Conservation (phyloP, 2,797 vertebrate genomes). For the Craterocephalus amniculus region DNA sequence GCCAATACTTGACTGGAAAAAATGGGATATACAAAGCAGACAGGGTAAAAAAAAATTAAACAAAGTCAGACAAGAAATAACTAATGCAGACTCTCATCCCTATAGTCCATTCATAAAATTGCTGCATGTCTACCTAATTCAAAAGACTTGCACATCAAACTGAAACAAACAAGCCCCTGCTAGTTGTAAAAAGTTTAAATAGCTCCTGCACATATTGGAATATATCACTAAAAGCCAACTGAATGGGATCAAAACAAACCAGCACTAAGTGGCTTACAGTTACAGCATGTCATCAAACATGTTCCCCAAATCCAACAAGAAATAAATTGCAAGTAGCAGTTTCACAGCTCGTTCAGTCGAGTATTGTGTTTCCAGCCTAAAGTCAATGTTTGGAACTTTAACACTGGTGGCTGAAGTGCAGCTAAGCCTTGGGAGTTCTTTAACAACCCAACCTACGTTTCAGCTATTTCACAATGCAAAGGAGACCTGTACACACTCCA, state of each 20-base stretch:
- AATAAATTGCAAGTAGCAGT: slow-evolving; percentile 2
- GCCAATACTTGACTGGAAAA: not conserved
- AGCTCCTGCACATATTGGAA: not conserved
- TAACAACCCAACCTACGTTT: slow-evolving; percentile 16
- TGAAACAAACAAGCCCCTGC: not conserved
- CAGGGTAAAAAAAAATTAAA: not conserved
- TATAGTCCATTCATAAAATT: not conserved
- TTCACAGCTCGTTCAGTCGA: slow-evolving; percentile 27
- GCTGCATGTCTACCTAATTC: not conserved
- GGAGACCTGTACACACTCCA: slow-evolving; percentile 44
- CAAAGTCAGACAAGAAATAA: not conserved
- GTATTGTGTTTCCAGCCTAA: slow-evolving; percentile 32
- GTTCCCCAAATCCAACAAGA: slow-evolving; percentile 27
- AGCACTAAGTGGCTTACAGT: slow-evolving; percentile 5
- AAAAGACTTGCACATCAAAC: not conserved
- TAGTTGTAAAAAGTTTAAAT: slow-evolving; percentile 3
- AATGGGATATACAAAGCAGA: not conserved
- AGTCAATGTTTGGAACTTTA: slow-evolving; percentile 60
- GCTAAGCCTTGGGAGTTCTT: slow-evolving; percentile 51
- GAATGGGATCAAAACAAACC: slow-evolving; percentile 10
- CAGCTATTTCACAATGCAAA: slow-evolving; percentile 39
- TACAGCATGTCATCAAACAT: slow-evolving; percentile 3
- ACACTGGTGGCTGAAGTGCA: slow-evolving; percentile 42
- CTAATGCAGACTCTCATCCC: not conserved
- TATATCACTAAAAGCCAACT: slow-evolving; percentile 2